Evolutionary conservation across 2,888 invertebrate genomes (phyloP).

Genomic region (Octodonta nipae): DNA sequence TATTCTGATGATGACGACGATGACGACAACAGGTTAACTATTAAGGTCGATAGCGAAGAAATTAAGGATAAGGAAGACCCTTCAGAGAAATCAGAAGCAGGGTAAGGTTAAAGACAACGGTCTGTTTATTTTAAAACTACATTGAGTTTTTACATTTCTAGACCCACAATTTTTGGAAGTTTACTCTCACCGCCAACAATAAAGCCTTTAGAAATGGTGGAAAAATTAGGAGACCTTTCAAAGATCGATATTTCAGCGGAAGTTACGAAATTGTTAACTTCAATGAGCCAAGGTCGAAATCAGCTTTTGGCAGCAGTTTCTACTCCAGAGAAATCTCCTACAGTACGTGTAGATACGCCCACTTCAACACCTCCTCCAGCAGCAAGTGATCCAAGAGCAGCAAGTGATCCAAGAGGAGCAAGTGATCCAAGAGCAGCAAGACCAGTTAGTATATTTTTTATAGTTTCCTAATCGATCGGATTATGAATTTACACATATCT

Average conservation of each 20-base stretch:
- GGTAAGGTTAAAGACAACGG: conserved; percentile 7
- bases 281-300: conserved; percentile 33
- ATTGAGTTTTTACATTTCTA: too few species aligned
- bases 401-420: conserved; percentile 11
- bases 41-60: conserved; percentile 33
- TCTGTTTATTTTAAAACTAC: conserved; percentile 1
- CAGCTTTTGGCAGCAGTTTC: conserved; percentile 8
- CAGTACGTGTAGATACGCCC: conserved; percentile 2
- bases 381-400: background rate
- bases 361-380: conserved; percentile 4
- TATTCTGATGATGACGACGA: conserved; percentile 72
- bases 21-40: conserved; percentile 28
- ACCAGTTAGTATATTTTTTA: conserved; percentile 12
- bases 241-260: conserved; percentile 62
- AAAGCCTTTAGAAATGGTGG: conserved; percentile 45
- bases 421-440: conserved; percentile 14
- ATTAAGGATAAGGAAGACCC: conserved; percentile 22
- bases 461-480: background rate
- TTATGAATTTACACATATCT: background rate
- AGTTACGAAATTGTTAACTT: conserved; percentile 53
- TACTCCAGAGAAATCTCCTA: conserved; percentile 3
- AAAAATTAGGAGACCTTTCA: conserved; percentile 54
- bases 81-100: conserved; percentile 13
- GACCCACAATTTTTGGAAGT: too few species aligned
- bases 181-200: conserved; percentile 26